Percentiles rank a stretch among this genome's conserved stretches.
Conservation (phyloP, 2,888 invertebrate genomes). For the Lottia gigantea region DNA sequence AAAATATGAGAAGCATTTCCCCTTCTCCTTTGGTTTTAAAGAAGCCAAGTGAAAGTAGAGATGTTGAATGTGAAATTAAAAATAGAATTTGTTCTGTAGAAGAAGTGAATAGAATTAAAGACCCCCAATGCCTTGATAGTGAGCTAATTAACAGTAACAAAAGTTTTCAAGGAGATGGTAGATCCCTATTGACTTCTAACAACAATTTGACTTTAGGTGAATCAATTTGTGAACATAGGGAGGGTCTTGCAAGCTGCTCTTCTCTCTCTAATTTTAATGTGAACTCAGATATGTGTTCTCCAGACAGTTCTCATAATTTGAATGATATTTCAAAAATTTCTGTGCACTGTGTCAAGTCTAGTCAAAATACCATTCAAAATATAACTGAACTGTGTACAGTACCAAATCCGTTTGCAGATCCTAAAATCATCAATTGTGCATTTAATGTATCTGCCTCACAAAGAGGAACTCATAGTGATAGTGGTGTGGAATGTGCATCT, state of each 20-base stretch:
- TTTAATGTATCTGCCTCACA: neutral
- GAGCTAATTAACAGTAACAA: neutral
- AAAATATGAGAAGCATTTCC: neutral
- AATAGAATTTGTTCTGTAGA: neutral
- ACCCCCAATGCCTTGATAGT: too few species aligned
- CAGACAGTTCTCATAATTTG: neutral
- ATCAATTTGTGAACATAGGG: neutral
- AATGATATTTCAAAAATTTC: too few species aligned
- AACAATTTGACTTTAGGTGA: conserved; percentile 4
- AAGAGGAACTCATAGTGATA: neutral
- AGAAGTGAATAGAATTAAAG: too few species aligned
- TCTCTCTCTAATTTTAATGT: neutral
- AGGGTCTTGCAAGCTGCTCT: neutral
- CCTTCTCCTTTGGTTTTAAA: neutral
- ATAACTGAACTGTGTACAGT: too few species aligned
- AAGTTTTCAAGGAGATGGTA: neutral
- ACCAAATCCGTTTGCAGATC: too few species aligned
- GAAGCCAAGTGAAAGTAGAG: neutral
- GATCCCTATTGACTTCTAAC: neutral
- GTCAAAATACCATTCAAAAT: too few species aligned
- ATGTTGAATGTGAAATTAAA: neutral
- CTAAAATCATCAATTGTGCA: too few species aligned
- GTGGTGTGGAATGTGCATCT: neutral
- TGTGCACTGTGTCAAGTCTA: too few species aligned
- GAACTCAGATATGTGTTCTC: neutral